These are phyloP conservation scores for Symphodus melops DNA, from an alignment of 2,113 vertebrate species.

Conservation along the genomic window DNA sequence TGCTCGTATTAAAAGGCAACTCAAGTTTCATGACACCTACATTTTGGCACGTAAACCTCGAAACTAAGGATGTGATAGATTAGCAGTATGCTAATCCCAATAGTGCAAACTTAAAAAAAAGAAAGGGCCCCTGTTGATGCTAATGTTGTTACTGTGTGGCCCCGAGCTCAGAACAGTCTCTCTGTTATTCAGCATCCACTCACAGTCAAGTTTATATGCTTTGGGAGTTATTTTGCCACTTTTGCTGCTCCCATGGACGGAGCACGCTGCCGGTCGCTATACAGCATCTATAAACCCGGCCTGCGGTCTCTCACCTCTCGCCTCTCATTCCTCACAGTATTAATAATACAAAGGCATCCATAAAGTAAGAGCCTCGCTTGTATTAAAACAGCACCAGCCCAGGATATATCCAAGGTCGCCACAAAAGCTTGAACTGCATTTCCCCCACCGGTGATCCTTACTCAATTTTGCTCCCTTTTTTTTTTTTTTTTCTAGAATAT, in stretches of 20 bases:
- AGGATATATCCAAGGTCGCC: conserved; percentile 73
- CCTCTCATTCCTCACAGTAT: conserved; percentile 72
- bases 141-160: conserved; percentile 70
- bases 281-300: conserved; percentile 58
- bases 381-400: conserved; percentile 68
- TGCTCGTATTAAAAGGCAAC: conserved; percentile 42
- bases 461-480: conserved; percentile 28
- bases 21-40: conserved; percentile 41
- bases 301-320: conserved; percentile 61
- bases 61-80: conserved; percentile 64
- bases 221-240: conserved; percentile 57
- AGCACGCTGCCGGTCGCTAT: conserved; percentile 27
- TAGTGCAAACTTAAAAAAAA: conserved; percentile 46
- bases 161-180: conserved; percentile 45
- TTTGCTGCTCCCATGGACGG: conserved; percentile 28
- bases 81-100: conserved; percentile 48
- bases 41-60: conserved; percentile 46
- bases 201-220: conserved; percentile 58
- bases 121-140: conserved; percentile 48
- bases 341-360: conserved; percentile 78
- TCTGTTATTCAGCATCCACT: conserved; percentile 49
- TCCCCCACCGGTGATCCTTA: conserved; percentile 56
- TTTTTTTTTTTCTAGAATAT: conserved; percentile 60
- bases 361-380: conserved; percentile 61
- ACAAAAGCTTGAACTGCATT: conserved; percentile 66